Conservation (phyloP, 2,797 vertebrate species). For the Loris lydekkerianus region DNA sequence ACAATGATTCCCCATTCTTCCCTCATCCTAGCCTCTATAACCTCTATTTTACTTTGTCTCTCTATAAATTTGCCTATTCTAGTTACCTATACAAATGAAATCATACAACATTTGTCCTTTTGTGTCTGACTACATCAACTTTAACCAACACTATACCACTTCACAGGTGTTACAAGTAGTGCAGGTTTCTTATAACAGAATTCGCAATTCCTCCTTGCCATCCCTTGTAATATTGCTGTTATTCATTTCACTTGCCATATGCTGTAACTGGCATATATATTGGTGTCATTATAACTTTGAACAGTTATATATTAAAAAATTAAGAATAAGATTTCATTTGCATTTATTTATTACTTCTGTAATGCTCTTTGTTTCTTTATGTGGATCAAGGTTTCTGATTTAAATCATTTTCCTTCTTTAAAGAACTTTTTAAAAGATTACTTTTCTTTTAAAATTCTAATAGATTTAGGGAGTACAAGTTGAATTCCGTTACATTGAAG, state of each 20-base stretch:
- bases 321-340: neutral
- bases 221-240: neutral
- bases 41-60: neutral
- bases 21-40: neutral
- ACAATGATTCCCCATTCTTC: neutral
- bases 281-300: conserved; percentile 5
- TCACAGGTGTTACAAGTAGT: neutral
- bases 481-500: neutral
- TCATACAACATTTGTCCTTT: neutral
- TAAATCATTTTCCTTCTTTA: neutral
- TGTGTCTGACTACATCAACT: neutral
- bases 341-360: neutral
- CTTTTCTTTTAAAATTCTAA: neutral
- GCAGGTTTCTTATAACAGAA: neutral
- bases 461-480: neutral
- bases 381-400: neutral
- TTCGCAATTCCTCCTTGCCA: neutral
- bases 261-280: neutral
- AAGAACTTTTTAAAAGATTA: neutral
- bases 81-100: neutral
- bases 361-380: neutral
- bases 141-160: neutral
- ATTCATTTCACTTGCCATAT: neutral
- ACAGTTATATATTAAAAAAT: neutral
- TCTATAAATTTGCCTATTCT: neutral